phyloP scores from a whole-genome alignment of 2,113 vertebrate species.

The Burhinus oedicnemus region DNA sequence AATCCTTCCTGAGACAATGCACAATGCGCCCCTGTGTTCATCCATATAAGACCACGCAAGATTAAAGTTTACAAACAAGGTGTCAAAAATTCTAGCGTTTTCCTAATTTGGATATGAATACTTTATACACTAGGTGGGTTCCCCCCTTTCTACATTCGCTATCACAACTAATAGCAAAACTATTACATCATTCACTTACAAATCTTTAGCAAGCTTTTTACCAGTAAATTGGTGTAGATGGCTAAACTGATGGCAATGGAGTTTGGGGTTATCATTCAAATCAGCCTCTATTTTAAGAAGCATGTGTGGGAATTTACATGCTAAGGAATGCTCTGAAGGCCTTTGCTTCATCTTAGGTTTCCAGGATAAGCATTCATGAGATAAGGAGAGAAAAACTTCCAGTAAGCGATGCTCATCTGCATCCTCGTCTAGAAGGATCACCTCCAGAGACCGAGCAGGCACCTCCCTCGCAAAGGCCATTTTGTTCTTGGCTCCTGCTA shows the following conservation, averaged over 20 bases:
- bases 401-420: rapidly evolving
- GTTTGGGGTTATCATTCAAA: background rate
- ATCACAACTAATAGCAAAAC: background rate
- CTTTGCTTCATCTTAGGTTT: background rate
- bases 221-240: background rate
- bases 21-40: background rate
- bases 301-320: rapidly evolving
- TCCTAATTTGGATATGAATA: background rate
- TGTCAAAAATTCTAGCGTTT: background rate
- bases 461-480: background rate
- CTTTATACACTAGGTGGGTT: background rate
- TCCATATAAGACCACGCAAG: rapidly evolving
- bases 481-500: background rate
- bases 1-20: background rate
- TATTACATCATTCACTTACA: background rate
- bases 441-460: background rate
- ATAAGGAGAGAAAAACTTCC: background rate
- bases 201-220: background rate
- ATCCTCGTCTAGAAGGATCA: background rate
- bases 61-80: background rate
- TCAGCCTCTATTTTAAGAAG: background rate
- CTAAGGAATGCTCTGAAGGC: background rate
- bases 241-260: background rate
- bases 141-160: background rate
- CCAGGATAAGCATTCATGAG: background rate